Conservation (phyloP, 2,888 invertebrate species). For the Melinaea marsaeus region DNA sequence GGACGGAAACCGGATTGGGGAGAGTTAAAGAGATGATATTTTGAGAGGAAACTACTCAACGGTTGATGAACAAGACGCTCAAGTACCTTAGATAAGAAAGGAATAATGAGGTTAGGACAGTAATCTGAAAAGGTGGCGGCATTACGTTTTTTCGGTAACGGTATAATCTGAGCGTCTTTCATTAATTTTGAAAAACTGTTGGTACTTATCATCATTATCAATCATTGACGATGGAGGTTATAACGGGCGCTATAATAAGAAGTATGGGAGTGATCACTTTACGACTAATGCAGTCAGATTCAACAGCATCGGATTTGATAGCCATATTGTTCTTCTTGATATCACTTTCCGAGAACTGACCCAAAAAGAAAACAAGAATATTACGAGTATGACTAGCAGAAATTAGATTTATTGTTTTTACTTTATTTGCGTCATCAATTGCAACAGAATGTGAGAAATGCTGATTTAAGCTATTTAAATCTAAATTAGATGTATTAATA, state of each 20-base stretch:
- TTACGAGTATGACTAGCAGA: neutral
- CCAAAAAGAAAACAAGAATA: neutral
- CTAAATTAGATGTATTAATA: neutral
- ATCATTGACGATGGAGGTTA: too few species aligned
- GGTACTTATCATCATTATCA: too few species aligned
- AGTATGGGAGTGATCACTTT: too few species aligned
- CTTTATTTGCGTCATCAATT: neutral
- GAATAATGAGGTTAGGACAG: neutral
- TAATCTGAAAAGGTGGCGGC: neutral
- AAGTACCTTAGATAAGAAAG: neutral
- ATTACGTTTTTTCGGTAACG: too few species aligned
- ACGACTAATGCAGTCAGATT: neutral
- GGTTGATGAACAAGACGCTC: neutral
- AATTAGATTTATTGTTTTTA: neutral
- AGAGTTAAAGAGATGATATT: neutral
- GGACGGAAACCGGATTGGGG: neutral
- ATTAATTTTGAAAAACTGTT: too few species aligned
- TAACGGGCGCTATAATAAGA: too few species aligned
- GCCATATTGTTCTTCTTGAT: neutral
- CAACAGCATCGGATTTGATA: too few species aligned
- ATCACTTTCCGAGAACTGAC: neutral
- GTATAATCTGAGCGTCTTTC: too few species aligned
- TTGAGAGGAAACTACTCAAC: neutral
- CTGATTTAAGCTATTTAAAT: too few species aligned
- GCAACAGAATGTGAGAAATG: neutral